These are phyloP conservation scores for Pangasius krempfi DNA, from an alignment of 2,797 vertebrate species.

Conservation along the genomic window DNA sequence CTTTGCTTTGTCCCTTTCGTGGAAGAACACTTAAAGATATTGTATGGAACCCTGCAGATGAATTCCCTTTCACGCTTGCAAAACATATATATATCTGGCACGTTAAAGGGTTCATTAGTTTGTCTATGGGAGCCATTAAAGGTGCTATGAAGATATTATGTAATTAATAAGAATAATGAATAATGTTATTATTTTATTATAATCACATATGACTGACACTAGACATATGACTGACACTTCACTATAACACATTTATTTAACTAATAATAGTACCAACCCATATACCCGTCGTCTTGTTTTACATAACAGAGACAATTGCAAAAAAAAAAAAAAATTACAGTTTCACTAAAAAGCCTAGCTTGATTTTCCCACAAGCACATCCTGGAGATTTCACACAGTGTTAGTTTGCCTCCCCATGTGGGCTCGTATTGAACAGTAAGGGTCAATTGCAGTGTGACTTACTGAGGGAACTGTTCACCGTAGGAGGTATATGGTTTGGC, in stretches of 20 bases:
- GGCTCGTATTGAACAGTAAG: constrained; percentile 57
- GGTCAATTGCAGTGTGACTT: constrained; percentile 64
- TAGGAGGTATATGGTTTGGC: constrained; percentile 49
- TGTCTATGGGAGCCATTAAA: not conserved
- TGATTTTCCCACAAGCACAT: constrained; percentile 22
- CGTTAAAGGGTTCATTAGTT: not conserved
- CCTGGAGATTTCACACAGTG: constrained; percentile 21
- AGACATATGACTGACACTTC: not conserved
- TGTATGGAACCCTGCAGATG: not conserved
- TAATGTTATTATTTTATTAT: constrained; percentile 4
- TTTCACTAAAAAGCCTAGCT: constrained; percentile 19
- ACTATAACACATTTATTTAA: not conserved
- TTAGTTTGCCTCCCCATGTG: constrained; percentile 28
- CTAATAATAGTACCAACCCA: not conserved
- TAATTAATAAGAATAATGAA: not conserved
- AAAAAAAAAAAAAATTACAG: constrained; percentile 2
- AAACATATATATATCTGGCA: not conserved
- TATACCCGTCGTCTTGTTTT: not conserved
- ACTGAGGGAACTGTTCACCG: constrained; percentile 48
- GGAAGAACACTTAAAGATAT: not conserved
- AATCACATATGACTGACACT: not conserved
- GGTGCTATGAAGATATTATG: not conserved
- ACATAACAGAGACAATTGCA: not conserved
- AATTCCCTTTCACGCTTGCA: not conserved
- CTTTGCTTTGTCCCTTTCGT: not conserved